Conservation (phyloP, 2,888 invertebrate species). For the Ennomos erosarius region DNA sequence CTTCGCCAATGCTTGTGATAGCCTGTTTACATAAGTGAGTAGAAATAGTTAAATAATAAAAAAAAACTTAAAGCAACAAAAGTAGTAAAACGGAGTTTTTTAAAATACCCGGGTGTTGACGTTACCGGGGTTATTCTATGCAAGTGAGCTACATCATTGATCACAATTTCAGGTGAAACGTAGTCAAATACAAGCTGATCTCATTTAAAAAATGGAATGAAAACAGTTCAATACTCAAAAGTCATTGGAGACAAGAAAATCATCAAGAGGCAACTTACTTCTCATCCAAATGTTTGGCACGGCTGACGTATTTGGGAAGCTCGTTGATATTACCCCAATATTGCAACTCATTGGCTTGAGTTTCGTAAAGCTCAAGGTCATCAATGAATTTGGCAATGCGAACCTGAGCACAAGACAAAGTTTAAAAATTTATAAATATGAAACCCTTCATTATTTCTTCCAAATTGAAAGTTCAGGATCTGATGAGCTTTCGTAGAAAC, state of each 20-base stretch:
- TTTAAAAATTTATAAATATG: background rate
- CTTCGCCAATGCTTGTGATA: conserved; percentile 89
- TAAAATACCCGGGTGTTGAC: too few relatives aligned
- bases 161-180: too few relatives aligned
- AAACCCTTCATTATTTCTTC: background rate
- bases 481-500: too few relatives aligned
- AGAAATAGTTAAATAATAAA: too few relatives aligned
- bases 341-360: conserved; percentile 93
- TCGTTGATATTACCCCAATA: conserved; percentile 95
- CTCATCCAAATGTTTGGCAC: conserved; percentile 91
- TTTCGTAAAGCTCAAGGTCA: conserved; percentile 91
- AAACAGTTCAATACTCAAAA: background rate
- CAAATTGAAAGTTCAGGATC: background rate
- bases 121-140: too few relatives aligned
- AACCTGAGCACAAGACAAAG: conserved; percentile 53
- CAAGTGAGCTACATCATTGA: too few relatives aligned
- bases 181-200: too few relatives aligned
- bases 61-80: too few relatives aligned
- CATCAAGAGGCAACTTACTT: conserved; percentile 65
- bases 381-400: conserved; percentile 93
- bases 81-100: too few relatives aligned
- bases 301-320: conserved; percentile 92
- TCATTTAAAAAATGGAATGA: too few relatives aligned
- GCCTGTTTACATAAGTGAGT: conserved; percentile 59
- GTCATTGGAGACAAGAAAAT: too few relatives aligned